Evolutionary conservation across 2,888 invertebrate species (phyloP), one percentile per base, ranked within the genome.

Genomic region (Cheilosia vernalis): DNA sequence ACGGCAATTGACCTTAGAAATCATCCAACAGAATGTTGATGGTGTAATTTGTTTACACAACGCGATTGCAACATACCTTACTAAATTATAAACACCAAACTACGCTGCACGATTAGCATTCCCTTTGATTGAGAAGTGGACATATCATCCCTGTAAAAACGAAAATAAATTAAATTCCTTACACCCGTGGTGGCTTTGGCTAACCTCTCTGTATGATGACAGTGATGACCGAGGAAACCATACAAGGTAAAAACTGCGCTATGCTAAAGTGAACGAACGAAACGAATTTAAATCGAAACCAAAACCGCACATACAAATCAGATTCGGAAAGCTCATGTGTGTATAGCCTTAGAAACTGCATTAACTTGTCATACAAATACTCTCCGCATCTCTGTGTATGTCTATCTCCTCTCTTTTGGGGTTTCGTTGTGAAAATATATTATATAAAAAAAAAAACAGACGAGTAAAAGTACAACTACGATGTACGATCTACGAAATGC

Each of bases 151-250:
- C 15, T 27, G 10, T 10, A 21, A 13, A 37, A 69, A 63, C 10
- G 44, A 63, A 44, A 55, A 47, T 33, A 63, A 56, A 44, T 27
- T 24, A 77, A 77, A 67, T 76, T 67, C 42, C 56, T 58, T 47
- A 67, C 47, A 24, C 33, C 37, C 33, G 44, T 30, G 4, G 7
- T 19, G 17, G 17, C 17, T 17, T 6, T 19, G 47, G 17, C 9
- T 17, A 47, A 9, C 37, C 37, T 37, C 1, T 37, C 37, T 37
- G 37, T 17, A 47, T 24, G 51, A 51, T 51, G 51, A 64, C 40
- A 13, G 49, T 9, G 69, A 70, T 70, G 70, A 64, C 56, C 70
- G 64, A 70, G 60, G 78, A 78, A 78, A 78, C 78, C 78, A 70
- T 78, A 78, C 78, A 78, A 78, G 69, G 69, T 63, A 70, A 69